Percentiles rank a stretch among this genome's conserved stretches.
Conservation (phyloP, 2,797 vertebrate species). For the Eutrigla gurnardus region DNA sequence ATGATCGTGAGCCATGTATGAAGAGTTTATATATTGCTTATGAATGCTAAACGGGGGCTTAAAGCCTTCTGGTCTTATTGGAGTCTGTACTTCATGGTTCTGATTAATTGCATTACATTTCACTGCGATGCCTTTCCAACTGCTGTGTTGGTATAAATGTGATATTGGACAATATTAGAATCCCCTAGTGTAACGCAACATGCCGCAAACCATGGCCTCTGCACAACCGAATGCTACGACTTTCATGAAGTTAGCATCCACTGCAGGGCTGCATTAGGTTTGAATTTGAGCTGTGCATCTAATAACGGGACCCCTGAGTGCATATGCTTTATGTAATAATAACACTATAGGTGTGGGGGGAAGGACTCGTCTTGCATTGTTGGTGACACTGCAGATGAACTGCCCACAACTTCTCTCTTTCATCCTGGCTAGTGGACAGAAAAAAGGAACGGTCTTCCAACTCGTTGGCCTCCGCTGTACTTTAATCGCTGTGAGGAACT, state of each 20-base stretch:
- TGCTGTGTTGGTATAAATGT: not conserved
- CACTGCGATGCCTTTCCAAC: not conserved
- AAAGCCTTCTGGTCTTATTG: not conserved
- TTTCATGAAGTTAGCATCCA: not conserved
- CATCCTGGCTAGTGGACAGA: not conserved
- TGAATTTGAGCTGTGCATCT: not conserved
- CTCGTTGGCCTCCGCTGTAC: conserved; percentile 22
- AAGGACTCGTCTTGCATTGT: not conserved
- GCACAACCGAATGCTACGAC: not conserved
- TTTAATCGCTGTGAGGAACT: conserved; percentile 17
- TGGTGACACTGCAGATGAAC: conserved; percentile 4
- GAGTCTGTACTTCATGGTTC: not conserved
- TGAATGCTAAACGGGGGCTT: not conserved
- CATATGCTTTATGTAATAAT: not conserved
- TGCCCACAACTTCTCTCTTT: conserved; percentile 10
- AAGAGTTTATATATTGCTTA: not conserved
- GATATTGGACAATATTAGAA: not conserved
- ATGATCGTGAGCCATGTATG: not conserved
- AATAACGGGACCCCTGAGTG: not conserved
- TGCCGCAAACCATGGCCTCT: not conserved
- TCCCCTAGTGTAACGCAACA: conserved; percentile 6
- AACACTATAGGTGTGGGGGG: conserved; percentile 1
- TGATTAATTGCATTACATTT: not conserved
- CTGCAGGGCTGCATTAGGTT: not conserved
- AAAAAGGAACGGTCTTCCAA: conserved; percentile 4